A percentile compares a stretch with the other conserved stretches of the same genome.
phyloP scores from a whole-genome alignment of 2,888 invertebrate species.

The Philereme transversata region DNA sequence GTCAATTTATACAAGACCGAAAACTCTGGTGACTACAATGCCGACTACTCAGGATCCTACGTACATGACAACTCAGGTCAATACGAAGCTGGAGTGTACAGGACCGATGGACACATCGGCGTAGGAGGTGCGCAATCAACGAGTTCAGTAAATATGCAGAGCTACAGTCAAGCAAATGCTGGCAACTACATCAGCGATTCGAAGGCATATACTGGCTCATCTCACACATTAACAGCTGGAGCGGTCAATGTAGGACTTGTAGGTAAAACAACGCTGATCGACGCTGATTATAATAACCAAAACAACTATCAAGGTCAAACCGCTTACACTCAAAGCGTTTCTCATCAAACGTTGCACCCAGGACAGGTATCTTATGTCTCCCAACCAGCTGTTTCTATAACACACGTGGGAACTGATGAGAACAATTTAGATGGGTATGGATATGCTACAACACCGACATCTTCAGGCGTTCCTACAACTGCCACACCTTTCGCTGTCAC shows the following conservation, averaged over 20 bases:
- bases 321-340: conserved; percentile 45
- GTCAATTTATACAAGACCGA: conserved; percentile 33
- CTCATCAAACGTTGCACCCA: conserved; percentile 52
- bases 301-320: conserved; percentile 50
- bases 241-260: conserved; percentile 78
- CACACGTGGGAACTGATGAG: conserved; percentile 65
- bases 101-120: conserved; percentile 60
- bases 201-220: conserved; percentile 64
- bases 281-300: conserved; percentile 62
- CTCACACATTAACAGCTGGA: conserved; percentile 74
- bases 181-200: conserved; percentile 64
- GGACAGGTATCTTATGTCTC: conserved; percentile 60
- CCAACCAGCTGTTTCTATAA: conserved; percentile 70
- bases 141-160: conserved; percentile 31
- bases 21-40: conserved; percentile 40
- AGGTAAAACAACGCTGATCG: conserved; percentile 75
- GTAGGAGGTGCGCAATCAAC: conserved; percentile 38
- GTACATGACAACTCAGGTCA: conserved; percentile 58
- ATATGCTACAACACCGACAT: conserved; percentile 70
- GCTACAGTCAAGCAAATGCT: conserved; percentile 60
- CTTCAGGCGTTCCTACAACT: conserved; percentile 73
- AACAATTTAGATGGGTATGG: conserved; percentile 67
- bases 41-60: conserved; percentile 57
- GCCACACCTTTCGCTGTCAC: conserved; percentile 71
- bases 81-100: conserved; percentile 62